Conservation (phyloP, 2,888 invertebrate species). For the Balanococcus diminutus region DNA sequence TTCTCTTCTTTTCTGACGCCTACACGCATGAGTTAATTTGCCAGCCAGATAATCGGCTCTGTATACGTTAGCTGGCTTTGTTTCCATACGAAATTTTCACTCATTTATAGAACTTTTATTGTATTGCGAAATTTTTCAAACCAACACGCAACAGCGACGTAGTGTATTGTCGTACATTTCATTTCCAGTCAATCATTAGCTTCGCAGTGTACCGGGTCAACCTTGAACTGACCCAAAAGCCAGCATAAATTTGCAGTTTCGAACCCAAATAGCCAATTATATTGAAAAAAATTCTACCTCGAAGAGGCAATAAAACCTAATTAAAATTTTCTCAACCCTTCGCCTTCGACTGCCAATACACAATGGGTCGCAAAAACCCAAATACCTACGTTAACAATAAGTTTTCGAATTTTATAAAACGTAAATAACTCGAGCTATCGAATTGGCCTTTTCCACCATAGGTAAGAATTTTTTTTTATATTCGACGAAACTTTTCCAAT, state of each 20-base stretch:
- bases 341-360: not conserved
- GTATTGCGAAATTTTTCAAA: not conserved
- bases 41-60: constrained; percentile 16
- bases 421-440: not conserved
- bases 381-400: not conserved
- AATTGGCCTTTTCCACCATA: not conserved
- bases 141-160: not conserved
- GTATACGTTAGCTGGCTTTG: constrained; percentile 8
- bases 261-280: not conserved
- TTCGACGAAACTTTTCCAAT: not conserved
- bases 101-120: constrained; percentile 1
- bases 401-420: not conserved
- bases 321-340: not conserved
- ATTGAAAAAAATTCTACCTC: not conserved
- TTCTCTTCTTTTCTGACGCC: not conserved
- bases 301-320: not conserved
- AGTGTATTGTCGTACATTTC: not conserved
- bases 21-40: constrained; percentile 18
- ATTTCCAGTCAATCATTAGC: not conserved
- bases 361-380: not conserved
- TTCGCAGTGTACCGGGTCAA: not conserved
- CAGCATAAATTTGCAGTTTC: constrained; percentile 5
- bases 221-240: not conserved
- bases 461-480: not conserved
- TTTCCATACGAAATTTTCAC: constrained; percentile 26